These are phyloP conservation scores for Arremon aurantiirostris DNA, from an alignment of 2,797 vertebrate genomes.

Conservation along the genomic window DNA sequence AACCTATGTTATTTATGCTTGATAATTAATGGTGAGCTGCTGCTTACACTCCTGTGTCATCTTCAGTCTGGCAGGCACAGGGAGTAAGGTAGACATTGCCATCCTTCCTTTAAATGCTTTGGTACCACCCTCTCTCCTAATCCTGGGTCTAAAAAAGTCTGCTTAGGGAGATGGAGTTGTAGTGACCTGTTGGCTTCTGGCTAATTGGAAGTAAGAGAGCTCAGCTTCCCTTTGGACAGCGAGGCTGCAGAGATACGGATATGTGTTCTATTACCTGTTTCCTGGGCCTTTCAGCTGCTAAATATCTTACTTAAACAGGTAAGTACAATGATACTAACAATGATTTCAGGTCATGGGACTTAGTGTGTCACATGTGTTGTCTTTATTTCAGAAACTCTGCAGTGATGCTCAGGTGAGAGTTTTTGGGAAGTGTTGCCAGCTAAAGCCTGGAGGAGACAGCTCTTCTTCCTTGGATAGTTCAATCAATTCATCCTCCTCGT, in stretches of 20 bases:
- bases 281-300: neutral
- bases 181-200: neutral
- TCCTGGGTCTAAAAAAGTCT: neutral
- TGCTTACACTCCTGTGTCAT: neutral
- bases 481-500: slow-evolving; percentile 78
- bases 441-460: slow-evolving; percentile 91
- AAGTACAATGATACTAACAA: neutral
- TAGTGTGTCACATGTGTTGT: neutral
- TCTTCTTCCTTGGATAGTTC: slow-evolving; percentile 94
- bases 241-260: neutral
- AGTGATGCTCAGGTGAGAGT: slow-evolving; percentile 87
- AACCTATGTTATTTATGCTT: neutral
- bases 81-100: neutral
- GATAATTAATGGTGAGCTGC: neutral
- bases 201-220: neutral
- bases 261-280: neutral
- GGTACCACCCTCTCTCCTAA: neutral
- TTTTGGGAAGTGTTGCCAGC: slow-evolving; percentile 92
- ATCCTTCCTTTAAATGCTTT: neutral
- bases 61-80: neutral
- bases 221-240: neutral
- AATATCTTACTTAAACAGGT: neutral
- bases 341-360: neutral
- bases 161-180: neutral
- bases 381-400: slow-evolving; percentile 82